phyloP scores from a whole-genome alignment of 2,797 vertebrate species.

The Delichon dasypus region DNA sequence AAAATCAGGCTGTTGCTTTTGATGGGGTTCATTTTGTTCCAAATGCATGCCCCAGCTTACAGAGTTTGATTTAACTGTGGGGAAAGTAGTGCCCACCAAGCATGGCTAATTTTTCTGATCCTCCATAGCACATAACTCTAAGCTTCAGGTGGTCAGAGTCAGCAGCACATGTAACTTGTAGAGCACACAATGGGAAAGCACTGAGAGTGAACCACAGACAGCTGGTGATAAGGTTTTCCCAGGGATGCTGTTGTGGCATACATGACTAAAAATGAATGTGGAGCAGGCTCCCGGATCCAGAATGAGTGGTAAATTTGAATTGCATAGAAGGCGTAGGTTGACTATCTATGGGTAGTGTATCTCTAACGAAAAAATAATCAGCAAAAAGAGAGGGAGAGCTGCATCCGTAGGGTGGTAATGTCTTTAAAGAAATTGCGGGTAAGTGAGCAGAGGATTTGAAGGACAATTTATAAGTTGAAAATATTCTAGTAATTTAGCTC shows the following conservation, averaged over 20 bases:
- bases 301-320: background rate
- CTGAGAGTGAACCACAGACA: background rate
- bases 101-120: background rate
- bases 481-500: background rate
- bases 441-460: background rate
- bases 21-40: background rate
- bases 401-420: background rate
- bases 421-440: background rate
- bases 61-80: background rate
- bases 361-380: background rate
- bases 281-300: background rate
- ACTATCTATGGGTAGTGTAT: background rate
- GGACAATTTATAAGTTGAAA: background rate
- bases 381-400: background rate
- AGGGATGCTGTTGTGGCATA: background rate
- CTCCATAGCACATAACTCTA: background rate
- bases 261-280: background rate
- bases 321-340: background rate
- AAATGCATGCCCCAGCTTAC: background rate
- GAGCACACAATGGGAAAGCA: background rate
- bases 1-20: background rate
- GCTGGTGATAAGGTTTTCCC: background rate
- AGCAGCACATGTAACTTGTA: background rate
- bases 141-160: background rate
- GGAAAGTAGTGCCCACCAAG: background rate